phyloP scores from a whole-genome alignment of 2,888 invertebrate genomes.

The Oscheius sp. region DNA sequence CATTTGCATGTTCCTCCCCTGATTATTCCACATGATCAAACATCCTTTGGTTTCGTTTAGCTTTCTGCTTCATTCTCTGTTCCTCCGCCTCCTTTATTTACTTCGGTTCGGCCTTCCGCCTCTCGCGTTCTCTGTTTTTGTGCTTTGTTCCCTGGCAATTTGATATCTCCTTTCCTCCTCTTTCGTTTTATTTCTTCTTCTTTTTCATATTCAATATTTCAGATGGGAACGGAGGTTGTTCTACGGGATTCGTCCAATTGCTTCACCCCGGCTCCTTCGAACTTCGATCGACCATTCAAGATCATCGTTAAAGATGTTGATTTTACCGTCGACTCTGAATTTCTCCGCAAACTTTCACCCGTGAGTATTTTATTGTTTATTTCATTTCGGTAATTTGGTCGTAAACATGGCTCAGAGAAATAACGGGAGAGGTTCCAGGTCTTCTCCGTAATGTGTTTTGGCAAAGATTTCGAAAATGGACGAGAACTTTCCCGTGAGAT shows the following conservation, averaged over 20 bases:
- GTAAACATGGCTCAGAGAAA: no score
- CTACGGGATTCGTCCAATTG: conserved; percentile 33
- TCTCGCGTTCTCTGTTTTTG: no score
- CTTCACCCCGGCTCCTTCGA: conserved; percentile 42
- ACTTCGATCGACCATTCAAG: conserved; percentile 57
- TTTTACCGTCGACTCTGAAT: conserved; percentile 54
- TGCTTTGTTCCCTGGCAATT: no score
- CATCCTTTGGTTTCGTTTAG: no score
- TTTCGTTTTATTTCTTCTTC: background rate
- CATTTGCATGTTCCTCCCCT: no score
- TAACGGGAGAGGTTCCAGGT: conserved; percentile 38
- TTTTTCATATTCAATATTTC: background rate
- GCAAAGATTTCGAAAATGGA: conserved; percentile 63
- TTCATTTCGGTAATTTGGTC: no score
- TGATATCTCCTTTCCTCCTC: background rate
- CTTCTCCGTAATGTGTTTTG: conserved; percentile 65
- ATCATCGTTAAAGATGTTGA: conserved; percentile 46
- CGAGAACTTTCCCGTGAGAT: conserved; percentile 62
- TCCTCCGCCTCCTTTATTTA: no score
- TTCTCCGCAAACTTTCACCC: conserved; percentile 54
- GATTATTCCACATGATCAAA: no score
- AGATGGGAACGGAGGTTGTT: conserved; percentile 49
- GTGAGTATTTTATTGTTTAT: conserved; percentile 6
- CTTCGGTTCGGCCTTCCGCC: no score
- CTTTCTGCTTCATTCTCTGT: no score